Base-by-base conservation (phyloP, 2,888 invertebrate genomes). In the Diabrotica balteata region DNA sequence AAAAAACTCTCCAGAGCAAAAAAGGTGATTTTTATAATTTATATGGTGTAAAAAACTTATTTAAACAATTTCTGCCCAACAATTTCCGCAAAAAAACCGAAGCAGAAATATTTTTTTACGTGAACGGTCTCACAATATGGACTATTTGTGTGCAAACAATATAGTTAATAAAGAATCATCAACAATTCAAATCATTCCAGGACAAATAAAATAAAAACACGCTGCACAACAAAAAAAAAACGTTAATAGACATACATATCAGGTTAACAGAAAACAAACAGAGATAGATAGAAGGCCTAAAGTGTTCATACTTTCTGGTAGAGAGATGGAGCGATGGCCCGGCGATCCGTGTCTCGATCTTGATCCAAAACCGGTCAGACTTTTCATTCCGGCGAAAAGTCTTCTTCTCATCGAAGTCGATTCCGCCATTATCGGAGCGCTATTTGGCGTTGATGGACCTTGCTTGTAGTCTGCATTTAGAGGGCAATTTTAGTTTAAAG, bases 301-400 rank as follows among this genome's bases (percentile, higher is more conserved):
- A 45, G 45, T 57, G 45, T 57, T 57, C 90, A 88, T 93, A 93
- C 93, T 93, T 92, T 93, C 93, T 84, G 93, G 93, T 86, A 93
- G 90, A 84, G 93, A 93, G 88, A 92, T 92, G 87, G 93, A 93
- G 84, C 92, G 91, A 86, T 91, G 90, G 85, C 91, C 90, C 79
- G 91, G 89, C 79, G 91, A 90, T 82, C 89, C 88, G 82, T 88
- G 88, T 81, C 88, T 87, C 80, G 90, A 89, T 80, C 90, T 87
- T 81, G 90, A 86, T 73, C 88, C 90, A 87, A 91, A 90, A 85
- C 90, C 88, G 80, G 92, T 92, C 82, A 92, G 86, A 84, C 91
- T 92, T 86, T 91, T 91, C 87, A 93, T 91, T 79, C 92, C 92
- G 82, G 92, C 92, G 87, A 93, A 92, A 80, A 93, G 88, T 75